Percentiles rank a stretch among this genome's conserved stretches.
Conservation (phyloP, 2,797 vertebrate species). For the Neoniphon sammara region DNA sequence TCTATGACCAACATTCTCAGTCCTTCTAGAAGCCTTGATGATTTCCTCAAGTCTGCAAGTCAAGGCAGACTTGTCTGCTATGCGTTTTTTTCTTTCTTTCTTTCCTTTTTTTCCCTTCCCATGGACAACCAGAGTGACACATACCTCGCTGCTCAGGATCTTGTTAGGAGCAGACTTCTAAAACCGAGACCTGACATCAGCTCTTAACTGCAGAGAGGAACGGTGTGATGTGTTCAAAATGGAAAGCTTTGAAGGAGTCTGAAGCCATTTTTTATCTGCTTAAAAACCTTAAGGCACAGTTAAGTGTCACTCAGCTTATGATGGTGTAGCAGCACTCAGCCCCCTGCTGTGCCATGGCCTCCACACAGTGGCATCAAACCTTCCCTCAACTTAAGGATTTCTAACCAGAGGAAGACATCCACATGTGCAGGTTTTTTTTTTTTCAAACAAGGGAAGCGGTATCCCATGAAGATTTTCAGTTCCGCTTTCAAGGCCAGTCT, state of each 20-base stretch:
- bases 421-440: conserved; percentile 38
- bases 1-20: conserved; percentile 54
- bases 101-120: conserved; percentile 21
- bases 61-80: conserved; percentile 58
- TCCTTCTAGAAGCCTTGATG: conserved; percentile 32
- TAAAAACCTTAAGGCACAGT: conserved; percentile 69
- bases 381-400: conserved; percentile 56
- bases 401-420: conserved; percentile 60
- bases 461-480: conserved; percentile 52
- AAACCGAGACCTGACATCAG: conserved; percentile 65
- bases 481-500: conserved; percentile 54
- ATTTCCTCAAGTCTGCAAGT: conserved; percentile 54
- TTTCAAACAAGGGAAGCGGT: conserved; percentile 38
- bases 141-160: conserved; percentile 28
- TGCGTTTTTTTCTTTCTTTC: conserved; percentile 8
- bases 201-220: conserved; percentile 60
- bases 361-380: conserved; percentile 67
- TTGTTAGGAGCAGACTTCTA: conserved; percentile 52
- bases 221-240: conserved; percentile 64
- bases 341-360: conserved; percentile 64
- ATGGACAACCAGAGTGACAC: conserved; percentile 51
- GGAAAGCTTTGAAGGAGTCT: conserved; percentile 64
- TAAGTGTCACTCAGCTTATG: conserved; percentile 63
- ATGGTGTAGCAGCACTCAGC: conserved; percentile 55
- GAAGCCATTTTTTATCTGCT: conserved; percentile 61